Conservation (phyloP, 2,113 vertebrate species). For the Neodon shergylaensis region DNA sequence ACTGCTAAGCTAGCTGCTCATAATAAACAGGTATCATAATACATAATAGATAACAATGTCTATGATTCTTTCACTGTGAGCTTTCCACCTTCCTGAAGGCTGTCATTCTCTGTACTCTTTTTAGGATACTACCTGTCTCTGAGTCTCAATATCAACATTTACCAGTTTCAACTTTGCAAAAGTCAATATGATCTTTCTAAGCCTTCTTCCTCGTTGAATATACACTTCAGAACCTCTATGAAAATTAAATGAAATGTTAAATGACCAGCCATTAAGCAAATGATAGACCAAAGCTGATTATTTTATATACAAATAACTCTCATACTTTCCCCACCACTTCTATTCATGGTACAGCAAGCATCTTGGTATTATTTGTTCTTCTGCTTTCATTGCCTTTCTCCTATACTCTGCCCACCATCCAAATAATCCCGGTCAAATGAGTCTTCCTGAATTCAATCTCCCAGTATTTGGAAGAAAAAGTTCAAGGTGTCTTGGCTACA, state of each 20-base stretch:
- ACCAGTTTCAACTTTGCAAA: not conserved
- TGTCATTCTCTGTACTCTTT: not conserved
- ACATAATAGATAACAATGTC: not conserved
- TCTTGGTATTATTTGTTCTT: not conserved
- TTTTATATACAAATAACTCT: not conserved
- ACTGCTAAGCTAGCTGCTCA: not conserved
- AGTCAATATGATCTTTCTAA: not conserved
- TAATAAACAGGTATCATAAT: not conserved
- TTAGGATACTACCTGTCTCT: not conserved
- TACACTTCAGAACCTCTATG: not conserved
- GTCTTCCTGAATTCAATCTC: not conserved
- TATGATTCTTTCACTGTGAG: not conserved
- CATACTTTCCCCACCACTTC: not conserved
- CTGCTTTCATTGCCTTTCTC: not conserved
- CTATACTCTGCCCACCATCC: not conserved
- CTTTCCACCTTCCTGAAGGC: not conserved
- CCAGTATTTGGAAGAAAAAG: not conserved
- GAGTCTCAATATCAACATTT: not conserved
- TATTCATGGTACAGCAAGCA: not conserved
- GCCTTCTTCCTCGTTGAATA: not conserved
- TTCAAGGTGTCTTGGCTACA: not conserved
- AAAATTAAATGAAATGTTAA: conserved; percentile 14
- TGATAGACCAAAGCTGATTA: not conserved
- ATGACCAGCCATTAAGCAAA: not conserved
- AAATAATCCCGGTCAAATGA: not conserved